These are phyloP conservation scores for Anhinga rufa DNA, from an alignment of 2,113 vertebrate species.

Conservation along the genomic window DNA sequence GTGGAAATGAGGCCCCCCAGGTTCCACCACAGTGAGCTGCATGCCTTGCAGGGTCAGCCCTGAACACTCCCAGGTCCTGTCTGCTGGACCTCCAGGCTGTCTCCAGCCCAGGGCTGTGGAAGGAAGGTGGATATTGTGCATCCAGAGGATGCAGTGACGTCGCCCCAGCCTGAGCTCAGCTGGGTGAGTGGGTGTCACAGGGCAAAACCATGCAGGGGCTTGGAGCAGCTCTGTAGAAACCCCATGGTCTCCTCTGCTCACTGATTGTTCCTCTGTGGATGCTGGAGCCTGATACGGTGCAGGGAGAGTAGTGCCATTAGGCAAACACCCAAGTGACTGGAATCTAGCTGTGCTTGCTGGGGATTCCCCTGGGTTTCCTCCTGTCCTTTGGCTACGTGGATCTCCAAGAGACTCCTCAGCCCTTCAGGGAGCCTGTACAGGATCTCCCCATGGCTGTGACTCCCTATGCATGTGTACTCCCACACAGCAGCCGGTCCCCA, in stretches of 20 bases:
- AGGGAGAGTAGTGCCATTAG: not conserved
- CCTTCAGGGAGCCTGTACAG: not conserved
- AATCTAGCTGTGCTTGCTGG: not conserved
- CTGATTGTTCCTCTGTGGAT: not conserved
- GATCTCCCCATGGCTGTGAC: not conserved
- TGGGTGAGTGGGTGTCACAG: not conserved
- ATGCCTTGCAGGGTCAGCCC: not conserved
- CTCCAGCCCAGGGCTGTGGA: not conserved
- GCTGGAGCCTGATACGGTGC: not conserved
- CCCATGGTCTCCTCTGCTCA: not conserved
- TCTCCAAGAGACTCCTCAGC: conserved; percentile 13
- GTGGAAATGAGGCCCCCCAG: not conserved
- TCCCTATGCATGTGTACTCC: not conserved
- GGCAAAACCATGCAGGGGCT: not conserved
- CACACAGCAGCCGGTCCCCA: conserved; percentile 5
- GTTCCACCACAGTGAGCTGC: not conserved
- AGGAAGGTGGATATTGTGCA: not conserved
- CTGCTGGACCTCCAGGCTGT: not conserved
- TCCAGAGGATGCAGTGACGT: not conserved
- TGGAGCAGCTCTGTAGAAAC: not conserved
- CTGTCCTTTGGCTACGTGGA: not conserved
- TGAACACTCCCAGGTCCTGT: not conserved
- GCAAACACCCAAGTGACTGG: not conserved
- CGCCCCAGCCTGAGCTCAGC: not conserved
- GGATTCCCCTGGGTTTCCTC: conserved; percentile 23